Base-by-base conservation (phyloP, 1,140 invertebrate species). In the Tribolium castaneum region DNA sequence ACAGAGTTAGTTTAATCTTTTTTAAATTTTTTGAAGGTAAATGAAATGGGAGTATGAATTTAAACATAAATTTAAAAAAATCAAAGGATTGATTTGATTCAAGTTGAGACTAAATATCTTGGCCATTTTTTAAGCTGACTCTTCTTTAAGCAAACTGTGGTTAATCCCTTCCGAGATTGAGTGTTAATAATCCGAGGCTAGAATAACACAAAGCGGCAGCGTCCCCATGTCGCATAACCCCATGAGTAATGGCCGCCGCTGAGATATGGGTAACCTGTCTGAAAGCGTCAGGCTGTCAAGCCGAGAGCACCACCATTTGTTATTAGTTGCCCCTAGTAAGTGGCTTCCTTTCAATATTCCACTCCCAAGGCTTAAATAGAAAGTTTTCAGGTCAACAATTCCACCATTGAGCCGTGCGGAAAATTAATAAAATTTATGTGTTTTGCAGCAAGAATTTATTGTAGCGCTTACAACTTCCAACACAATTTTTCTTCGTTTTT, bases 181-280 rank as follows among this genome's bases (percentile, higher is more conserved):
- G 71, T 35, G 50, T 52, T 73, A 52, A 51, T 73, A 52, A 52
- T 51, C 50, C 52, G 50, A 50, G 45, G 71, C 16, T 34, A 52
- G 71, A 51, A 52, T 73, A 66, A 66, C 71, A 25, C 49, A 51
- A 52, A 30, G 30, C 25, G 52, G 34, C 71, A 56, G 50, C 71
- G 71, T 56, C 71, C 52, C 76, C 45, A 74, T 78, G 70, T 54
- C 76, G 35, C 62, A 78, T 66, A 74, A 50, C 76, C 50, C 39
- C 70, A 78, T 78, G 76, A 78, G 70, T 73, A 78, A 78, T 78
- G 34, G 54, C 50, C 39, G 76, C 16, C 73, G 10, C 25, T 52
- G 77, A 75, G 77, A 79, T 79, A 79, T 79, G 74, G 78, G 78
- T 76, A 79, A 79, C 73, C 78, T 79, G 78, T 79, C 78, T 62